Evolutionary conservation across 2,888 invertebrate genomes (phyloP).

Genomic region (Odiellus spinosus): DNA sequence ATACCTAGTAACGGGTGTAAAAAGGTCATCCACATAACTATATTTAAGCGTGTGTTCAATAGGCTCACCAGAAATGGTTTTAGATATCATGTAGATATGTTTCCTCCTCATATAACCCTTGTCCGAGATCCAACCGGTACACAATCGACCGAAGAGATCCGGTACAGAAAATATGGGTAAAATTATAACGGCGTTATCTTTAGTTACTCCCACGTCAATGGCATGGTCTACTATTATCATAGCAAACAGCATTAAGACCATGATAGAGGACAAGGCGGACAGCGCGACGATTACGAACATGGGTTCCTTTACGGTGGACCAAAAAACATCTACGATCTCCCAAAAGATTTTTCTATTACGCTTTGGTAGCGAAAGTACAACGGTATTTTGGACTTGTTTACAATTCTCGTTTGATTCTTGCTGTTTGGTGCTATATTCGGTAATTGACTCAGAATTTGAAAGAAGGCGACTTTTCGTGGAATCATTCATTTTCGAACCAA

Average conservation of each 20-base stretch:
- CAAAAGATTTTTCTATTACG: too few species aligned
- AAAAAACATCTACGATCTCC: too few species aligned
- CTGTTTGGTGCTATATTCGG: neutral
- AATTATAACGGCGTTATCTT: constrained; percentile 13
- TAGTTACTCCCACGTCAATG: constrained; percentile 12
- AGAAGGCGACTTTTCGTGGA: neutral
- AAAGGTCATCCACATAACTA: constrained; percentile 2
- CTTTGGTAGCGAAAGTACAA: neutral
- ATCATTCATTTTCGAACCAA: neutral
- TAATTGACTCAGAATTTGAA: neutral
- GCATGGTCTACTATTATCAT: constrained; percentile 11
- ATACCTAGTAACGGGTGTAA: neutral
- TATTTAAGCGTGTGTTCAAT: neutral
- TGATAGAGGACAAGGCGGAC: too few species aligned
- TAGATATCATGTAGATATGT: constrained; percentile 16
- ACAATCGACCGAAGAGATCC: constrained; percentile 14
- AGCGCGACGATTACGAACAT: too few species aligned
- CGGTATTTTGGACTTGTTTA: neutral
- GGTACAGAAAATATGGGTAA: constrained; percentile 14
- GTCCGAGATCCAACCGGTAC: constrained; percentile 17
- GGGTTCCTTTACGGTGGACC: too few species aligned
- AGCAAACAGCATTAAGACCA: too few species aligned
- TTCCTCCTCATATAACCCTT: constrained; percentile 14
- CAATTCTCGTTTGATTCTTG: neutral
- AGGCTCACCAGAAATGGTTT: constrained; percentile 14